Conservation (phyloP, 2,888 invertebrate species). For the Drosophila birchii region DNA sequence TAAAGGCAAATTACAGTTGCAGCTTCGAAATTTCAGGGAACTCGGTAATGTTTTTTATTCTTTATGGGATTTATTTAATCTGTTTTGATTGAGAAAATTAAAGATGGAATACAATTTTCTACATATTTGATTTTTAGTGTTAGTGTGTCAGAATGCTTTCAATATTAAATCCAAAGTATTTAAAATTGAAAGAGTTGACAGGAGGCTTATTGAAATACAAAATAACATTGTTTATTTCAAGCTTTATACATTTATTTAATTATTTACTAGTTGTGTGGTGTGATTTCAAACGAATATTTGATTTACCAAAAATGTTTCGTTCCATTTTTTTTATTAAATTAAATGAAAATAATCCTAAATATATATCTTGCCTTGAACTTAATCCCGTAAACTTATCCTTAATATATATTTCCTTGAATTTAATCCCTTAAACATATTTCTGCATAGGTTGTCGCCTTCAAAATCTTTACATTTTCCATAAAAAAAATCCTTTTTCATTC, state of each 20-base stretch:
- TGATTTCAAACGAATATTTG: not conserved
- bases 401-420: not conserved
- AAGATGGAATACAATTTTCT: not conserved
- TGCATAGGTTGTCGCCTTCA: not conserved
- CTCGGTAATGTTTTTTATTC: not conserved
- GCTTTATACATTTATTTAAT: not conserved
- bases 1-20: slow-evolving; percentile 16
- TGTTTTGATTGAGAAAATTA: not conserved
- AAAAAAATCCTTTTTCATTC: not conserved
- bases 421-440: not conserved
- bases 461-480: not conserved
- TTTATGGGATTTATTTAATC: not conserved
- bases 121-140: not conserved
- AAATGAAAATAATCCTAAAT: not conserved
- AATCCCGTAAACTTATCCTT: too few relatives aligned
- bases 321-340: accelerated
- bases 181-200: not conserved
- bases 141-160: not conserved
- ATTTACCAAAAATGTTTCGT: not conserved
- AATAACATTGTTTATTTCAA: not conserved
- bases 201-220: not conserved
- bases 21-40: not conserved
- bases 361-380: not conserved
- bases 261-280: too few relatives aligned
- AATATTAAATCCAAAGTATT: not conserved